These are phyloP conservation scores for Agrochola macilenta DNA, from an alignment of 2,888 invertebrate genomes.

Conservation along the genomic window DNA sequence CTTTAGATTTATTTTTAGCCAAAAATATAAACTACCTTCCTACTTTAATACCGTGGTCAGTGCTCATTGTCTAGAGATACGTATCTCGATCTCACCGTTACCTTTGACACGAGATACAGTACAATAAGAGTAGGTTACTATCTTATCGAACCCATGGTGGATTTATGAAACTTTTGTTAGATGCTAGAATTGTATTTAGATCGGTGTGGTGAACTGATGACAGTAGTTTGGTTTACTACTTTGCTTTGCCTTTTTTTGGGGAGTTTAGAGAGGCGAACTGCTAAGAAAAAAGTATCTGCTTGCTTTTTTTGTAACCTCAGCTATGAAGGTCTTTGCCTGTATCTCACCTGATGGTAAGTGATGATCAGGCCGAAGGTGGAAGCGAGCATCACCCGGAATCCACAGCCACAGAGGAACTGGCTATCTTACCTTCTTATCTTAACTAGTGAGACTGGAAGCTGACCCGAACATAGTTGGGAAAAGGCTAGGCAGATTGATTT, in stretches of 20 bases:
- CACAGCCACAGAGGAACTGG: too few species aligned
- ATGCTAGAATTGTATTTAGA: slow-evolving; percentile 12
- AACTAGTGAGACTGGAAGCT: background rate
- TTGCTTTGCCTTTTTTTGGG: background rate
- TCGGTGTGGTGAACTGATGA: background rate
- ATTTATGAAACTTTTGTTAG: slow-evolving; percentile 1
- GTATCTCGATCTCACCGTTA: slow-evolving; percentile 28
- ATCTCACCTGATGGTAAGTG: too few species aligned
- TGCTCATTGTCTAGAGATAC: slow-evolving; percentile 16
- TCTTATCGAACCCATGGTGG: slow-evolving; percentile 35
- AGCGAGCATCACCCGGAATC: too few species aligned
- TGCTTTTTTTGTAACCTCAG: background rate
- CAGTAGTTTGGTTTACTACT: background rate
- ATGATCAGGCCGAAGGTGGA: too few species aligned
- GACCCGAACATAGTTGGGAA: background rate
- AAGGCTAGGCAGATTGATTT: background rate
- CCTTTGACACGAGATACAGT: slow-evolving; percentile 9
- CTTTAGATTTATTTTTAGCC: background rate
- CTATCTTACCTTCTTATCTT: background rate
- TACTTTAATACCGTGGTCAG: background rate
- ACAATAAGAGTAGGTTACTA: slow-evolving; percentile 20
- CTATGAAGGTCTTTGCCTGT: too few species aligned
- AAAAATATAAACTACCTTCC: background rate
- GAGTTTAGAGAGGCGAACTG: background rate
- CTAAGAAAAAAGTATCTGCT: background rate